Evolutionary conservation across 2,888 invertebrate species (phyloP).

Genomic region (Drosophila algonquin): DNA sequence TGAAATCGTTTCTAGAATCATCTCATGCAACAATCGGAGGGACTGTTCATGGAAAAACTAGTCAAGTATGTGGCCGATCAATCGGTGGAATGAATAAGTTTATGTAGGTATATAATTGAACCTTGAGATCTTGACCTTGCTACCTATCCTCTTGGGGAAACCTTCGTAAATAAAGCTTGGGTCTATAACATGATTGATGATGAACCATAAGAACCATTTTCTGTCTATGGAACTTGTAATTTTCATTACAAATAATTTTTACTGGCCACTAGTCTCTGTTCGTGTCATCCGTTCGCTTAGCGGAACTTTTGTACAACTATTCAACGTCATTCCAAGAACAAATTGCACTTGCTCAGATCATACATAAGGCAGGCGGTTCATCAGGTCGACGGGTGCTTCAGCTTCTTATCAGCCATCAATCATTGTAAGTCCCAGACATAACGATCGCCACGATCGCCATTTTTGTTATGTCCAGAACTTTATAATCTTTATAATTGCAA

Average conservation of each 20-base stretch:
- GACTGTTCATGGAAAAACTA: neutral
- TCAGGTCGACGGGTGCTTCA: neutral
- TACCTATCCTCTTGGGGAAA: too few relatives aligned
- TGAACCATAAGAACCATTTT: too few relatives aligned
- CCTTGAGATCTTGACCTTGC: neutral
- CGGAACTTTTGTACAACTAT: too few relatives aligned
- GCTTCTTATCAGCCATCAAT: conserved; percentile 35
- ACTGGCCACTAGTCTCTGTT: too few relatives aligned
- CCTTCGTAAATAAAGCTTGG: too few relatives aligned
- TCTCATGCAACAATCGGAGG: too few relatives aligned
- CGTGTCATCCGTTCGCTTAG: neutral
- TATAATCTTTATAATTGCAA: conserved; percentile 36
- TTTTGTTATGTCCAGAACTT: conserved; percentile 21
- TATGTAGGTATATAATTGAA: neutral
- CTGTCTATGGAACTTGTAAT: too few relatives aligned
- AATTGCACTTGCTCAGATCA: neutral
- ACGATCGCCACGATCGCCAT: conserved; percentile 20
- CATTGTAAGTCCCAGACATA: conserved; percentile 28
- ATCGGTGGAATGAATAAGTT: neutral
- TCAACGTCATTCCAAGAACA: neutral
- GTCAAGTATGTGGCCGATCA: neutral
- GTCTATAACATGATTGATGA: too few relatives aligned
- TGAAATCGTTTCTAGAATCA: neutral
- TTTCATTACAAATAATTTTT: neutral
- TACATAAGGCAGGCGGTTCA: conserved; percentile 13